Conservation (phyloP, 2,797 vertebrate species). For the Notamacropus eugenii region DNA sequence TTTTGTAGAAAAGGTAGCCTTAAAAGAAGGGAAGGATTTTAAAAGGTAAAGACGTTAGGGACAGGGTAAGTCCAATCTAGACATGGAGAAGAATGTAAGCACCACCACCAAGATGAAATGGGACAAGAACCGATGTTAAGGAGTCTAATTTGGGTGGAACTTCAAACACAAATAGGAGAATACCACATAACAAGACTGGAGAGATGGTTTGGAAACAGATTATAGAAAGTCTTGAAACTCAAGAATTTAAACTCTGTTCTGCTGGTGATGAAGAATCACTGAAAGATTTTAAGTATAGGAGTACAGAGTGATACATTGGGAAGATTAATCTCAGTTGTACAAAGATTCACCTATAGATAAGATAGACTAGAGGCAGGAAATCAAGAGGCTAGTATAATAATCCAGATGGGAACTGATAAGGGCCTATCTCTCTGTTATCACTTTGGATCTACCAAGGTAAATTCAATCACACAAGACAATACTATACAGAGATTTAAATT, state of each 20-base stretch:
- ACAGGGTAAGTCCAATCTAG: not conserved
- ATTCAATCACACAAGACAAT: not conserved
- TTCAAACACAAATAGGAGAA: not conserved
- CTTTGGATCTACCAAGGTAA: not conserved
- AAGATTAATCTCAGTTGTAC: not conserved
- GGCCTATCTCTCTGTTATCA: not conserved
- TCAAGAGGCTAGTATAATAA: not conserved
- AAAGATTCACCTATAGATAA: not conserved
- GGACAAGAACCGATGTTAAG: not conserved
- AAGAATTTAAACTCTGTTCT: not conserved
- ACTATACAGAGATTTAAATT: not conserved
- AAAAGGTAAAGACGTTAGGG: not conserved
- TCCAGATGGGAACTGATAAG: not conserved
- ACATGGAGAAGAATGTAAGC: not conserved
- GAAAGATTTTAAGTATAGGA: not conserved
- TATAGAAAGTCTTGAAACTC: not conserved
- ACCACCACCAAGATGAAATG: not conserved
- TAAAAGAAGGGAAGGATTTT: not conserved
- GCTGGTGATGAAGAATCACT: not conserved
- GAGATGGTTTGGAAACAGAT: not conserved
- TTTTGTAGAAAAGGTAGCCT: not conserved
- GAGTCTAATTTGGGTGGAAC: not conserved
- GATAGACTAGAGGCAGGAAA: not conserved
- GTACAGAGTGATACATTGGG: not conserved
- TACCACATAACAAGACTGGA: not conserved